Evolutionary conservation across 2,888 invertebrate species (phyloP).

Genomic region (Polyploca ridens): DNA sequence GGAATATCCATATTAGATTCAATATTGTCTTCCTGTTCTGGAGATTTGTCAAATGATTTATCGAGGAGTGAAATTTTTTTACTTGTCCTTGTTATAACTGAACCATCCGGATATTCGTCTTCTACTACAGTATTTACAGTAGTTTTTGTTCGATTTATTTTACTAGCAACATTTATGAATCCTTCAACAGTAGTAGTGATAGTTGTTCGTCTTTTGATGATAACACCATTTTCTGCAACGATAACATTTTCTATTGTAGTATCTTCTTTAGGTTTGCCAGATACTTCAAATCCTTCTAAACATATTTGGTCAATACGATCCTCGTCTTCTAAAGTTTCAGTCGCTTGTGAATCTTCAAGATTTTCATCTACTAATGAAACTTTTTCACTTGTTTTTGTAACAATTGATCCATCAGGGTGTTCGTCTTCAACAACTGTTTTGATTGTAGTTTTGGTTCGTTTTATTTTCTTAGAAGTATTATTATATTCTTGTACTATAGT

Average conservation of each 20-base stretch:
- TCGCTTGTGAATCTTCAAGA: neutral
- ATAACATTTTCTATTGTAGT: conserved; percentile 50
- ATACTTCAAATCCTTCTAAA: conserved; percentile 50
- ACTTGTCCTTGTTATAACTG: conserved; percentile 66
- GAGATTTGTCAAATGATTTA: neutral
- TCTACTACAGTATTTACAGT: conserved; percentile 62
- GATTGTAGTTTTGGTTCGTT: conserved; percentile 62
- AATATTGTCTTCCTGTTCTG: conserved; percentile 8
- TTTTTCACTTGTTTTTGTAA: conserved; percentile 72
- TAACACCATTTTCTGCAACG: conserved; percentile 55
- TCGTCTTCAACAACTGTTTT: conserved; percentile 69
- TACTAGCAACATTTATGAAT: conserved; percentile 46
- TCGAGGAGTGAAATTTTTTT: conserved; percentile 63
- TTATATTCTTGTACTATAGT: conserved; percentile 56
- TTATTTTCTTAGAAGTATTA: conserved; percentile 46
- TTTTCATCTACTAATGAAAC: conserved; percentile 45
- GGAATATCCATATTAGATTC: conserved; percentile 18
- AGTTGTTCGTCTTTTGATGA: conserved; percentile 64
- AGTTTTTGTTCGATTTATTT: conserved; percentile 62
- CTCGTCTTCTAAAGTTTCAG: conserved; percentile 17
- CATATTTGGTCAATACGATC: conserved; percentile 26
- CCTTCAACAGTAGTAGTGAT: conserved; percentile 57
- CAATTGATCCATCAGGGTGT: conserved; percentile 70
- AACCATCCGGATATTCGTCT: conserved; percentile 75
- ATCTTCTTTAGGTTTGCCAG: conserved; percentile 55